Evolutionary conservation across 2,113 vertebrate species (phyloP), one percentile per base, ranked within the genome.

Genomic region (Circaetus gallicus): DNA sequence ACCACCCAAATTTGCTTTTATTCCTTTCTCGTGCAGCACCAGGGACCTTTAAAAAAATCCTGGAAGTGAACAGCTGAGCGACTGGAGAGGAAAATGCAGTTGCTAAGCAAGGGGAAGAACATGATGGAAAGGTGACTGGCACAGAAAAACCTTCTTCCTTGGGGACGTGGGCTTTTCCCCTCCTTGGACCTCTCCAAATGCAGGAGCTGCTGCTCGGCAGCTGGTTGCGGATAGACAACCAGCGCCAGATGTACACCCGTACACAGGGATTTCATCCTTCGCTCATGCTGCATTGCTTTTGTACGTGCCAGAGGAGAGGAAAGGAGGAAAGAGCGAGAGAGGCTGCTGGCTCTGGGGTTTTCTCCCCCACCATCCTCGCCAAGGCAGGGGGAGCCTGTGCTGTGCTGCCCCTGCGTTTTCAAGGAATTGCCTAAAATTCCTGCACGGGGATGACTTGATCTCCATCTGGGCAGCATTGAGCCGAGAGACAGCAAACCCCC

Each of bases 361-460:
- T 56, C 36, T 65, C 4, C 49, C 29, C 5, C 31, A 19, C 24
- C 0, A 0, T 28, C 26, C 17, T 53, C 9, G 0, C 24, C 7
- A 0, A 25, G n/a, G 43, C 20, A 13, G 2, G 5, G 40, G 21
- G 7, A 61, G 13, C 32, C 29, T 61, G 55, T 52, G 38, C 52
- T 32, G 26, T 25, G n/a, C 61, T 79, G 45, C 6, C 19, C 9
- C 32, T 32, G 15, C 0, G 0, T 52, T 86, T 86, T 56, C 84
- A 80, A 71, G 47, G 34, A 53, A 40, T 58, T 71, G 16, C 26
- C 47, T 82, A 71, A n/a, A 89, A 66, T 43, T n/a, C 66, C 34
- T 31, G 47, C 25, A 29, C 2, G 3, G 11, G 34, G 15, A 32
- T 29, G 19, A 16, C 3, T 50, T 65, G 24, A n/a, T 62, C 36